Base-by-base conservation (phyloP, 2,888 invertebrate genomes). In the Sclerodermus sp. region DNA sequence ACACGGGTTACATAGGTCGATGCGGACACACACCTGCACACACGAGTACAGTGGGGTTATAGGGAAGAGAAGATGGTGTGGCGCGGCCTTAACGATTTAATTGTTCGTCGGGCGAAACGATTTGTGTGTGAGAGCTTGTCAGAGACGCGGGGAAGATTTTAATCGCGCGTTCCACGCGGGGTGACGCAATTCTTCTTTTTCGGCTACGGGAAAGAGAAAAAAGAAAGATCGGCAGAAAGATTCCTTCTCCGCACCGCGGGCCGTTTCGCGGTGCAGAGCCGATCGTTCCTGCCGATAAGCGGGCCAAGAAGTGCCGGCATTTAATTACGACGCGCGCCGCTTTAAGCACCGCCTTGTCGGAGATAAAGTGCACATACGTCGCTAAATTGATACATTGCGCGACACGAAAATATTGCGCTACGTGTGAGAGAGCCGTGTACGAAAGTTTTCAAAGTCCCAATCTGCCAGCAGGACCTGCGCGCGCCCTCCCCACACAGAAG, bases 281-380 rank as follows among this genome's bases (percentile, higher is more conserved):
- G 60, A 62, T 62, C 53, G 53, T 47, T 42, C 12, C 12, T 41
- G 43, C 32, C 50, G 62, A 62, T 63, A 60, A 63, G 43, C 38
- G 43, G 37, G 50, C 50, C 53, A 16, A 51, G 53, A 60, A 46
- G 55, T 63, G 64, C 49, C 55, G 60, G 55, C 53, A 58, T 62
- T 60, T 62, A 63, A 63, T 63, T 62, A 60, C 54, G 54, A 47
- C 60, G 45, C 51, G 53, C 46, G 52, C 49, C 53, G 51, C 55
- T 51, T 60, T 55, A 53, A 62, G 50, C 50, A 49, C 51, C 51
- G 51, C 38, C 55, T 49, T 47, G 54, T 56, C 56, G 44, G 49
- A 51, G 58, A 62, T 63, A 60, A 62, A 62, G 43, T 48, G 45
- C 55, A 42, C 44, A 42, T 42, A 40, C 49, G 42, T 39, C 42